phyloP scores from a whole-genome alignment of 64 coral and sea anemone genomes.

The Acropora yongei region DNA sequence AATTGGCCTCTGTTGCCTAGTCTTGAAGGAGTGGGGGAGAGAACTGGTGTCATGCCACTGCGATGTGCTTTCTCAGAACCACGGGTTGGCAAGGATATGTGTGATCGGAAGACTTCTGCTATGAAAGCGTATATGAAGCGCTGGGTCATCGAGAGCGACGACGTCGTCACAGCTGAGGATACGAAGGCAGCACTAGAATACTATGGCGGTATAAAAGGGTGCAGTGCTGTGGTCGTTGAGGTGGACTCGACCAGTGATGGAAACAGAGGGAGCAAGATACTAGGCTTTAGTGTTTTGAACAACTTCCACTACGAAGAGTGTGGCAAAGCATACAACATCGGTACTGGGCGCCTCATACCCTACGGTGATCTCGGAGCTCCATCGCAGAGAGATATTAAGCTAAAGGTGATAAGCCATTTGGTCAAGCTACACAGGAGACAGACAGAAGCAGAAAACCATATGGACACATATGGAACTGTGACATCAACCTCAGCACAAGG shows the following conservation, averaged over 20 bases:
- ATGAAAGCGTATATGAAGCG: conserved; percentile 62
- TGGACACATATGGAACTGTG: neutral
- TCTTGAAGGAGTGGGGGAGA: conserved; percentile 19
- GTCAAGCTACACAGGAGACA: no score
- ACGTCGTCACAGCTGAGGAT: conserved; percentile 26
- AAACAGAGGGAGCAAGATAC: no score
- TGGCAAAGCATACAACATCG: no score
- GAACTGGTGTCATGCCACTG: conserved; percentile 26
- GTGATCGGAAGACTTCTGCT: conserved; percentile 39
- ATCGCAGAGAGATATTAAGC: no score
- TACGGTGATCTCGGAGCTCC: no score
- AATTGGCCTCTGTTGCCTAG: conserved; percentile 39
- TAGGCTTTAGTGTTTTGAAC: no score
- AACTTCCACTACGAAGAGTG: no score
- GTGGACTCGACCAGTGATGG: neutral
- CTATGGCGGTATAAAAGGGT: conserved; percentile 44
- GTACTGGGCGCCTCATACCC: no score
- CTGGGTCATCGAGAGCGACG: conserved; percentile 52
- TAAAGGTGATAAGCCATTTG: no score
- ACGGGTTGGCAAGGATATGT: neutral
- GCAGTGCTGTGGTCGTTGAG: conserved; percentile 27
- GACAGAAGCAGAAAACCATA: no score
- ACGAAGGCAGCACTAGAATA: conserved; percentile 51
- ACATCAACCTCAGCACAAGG: conserved; percentile 21
- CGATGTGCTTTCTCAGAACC: conserved; percentile 39